phyloP scores from a whole-genome alignment of 2,888 invertebrate species.

The Aporophyla lueneburgensis region DNA sequence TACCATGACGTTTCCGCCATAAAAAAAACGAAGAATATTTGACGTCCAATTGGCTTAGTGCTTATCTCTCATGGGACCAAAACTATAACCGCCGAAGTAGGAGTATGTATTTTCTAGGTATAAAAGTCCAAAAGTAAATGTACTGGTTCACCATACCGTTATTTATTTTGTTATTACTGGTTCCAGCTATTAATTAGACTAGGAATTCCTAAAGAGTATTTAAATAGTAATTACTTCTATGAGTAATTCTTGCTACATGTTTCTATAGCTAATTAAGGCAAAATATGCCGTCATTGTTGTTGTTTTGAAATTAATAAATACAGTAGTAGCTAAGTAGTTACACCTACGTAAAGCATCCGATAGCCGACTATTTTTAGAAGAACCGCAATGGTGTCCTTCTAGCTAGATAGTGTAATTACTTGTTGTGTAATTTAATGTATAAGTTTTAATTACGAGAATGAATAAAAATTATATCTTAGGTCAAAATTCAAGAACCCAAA shows the following conservation, averaged over 20 bases:
- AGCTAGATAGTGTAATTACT: constrained; percentile 5
- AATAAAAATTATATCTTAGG: background rate
- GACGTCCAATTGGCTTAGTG: background rate
- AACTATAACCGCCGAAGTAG: constrained; percentile 4
- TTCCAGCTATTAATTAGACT: constrained; percentile 44
- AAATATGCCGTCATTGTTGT: constrained; percentile 35
- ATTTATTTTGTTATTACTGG: constrained; percentile 24
- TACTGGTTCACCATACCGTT: constrained; percentile 10
- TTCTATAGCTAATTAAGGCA: constrained; percentile 35
- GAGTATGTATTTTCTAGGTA: background rate
- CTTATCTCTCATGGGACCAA: background rate
- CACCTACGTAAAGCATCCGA: constrained; percentile 27
- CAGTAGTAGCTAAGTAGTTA: background rate
- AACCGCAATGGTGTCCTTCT: constrained; percentile 45
- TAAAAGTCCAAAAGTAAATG: constrained; percentile 3
- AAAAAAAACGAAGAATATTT: no score
- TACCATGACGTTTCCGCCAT: no score
- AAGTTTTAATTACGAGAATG: background rate
- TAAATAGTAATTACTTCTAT: constrained; percentile 31
- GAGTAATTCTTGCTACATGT: constrained; percentile 39
- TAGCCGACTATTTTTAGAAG: constrained; percentile 43
- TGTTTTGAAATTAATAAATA: constrained; percentile 32
- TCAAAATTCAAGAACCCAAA: constrained; percentile 2
- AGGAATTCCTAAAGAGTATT: constrained; percentile 40
- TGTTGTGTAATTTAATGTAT: background rate